These are phyloP conservation scores for Pharmacophagus antenor DNA, from an alignment of 2,888 invertebrate species.

Conservation along the genomic window DNA sequence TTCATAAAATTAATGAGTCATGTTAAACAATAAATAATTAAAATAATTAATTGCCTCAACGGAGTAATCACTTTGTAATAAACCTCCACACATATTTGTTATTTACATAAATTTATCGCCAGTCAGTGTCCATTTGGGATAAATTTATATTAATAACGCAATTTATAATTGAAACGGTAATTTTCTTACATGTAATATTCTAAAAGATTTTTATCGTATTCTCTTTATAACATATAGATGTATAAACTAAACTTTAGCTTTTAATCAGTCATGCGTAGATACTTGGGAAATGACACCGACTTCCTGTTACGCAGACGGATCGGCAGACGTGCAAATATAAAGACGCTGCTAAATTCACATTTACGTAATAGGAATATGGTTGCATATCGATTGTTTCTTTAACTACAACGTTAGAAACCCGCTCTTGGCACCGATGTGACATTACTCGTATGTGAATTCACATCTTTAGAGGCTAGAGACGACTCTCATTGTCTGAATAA, in stretches of 20 bases:
- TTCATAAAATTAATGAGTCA: no score
- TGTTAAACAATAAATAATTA: no score
- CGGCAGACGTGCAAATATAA: constrained; percentile 6
- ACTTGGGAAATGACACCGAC: constrained; percentile 37
- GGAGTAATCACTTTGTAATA: background rate
- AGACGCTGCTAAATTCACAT: background rate
- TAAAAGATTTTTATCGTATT: no score
- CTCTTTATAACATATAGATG: background rate
- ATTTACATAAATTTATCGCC: background rate
- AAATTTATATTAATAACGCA: background rate
- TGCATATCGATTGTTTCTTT: constrained; percentile 3
- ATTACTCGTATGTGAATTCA: constrained; percentile 32
- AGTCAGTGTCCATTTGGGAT: background rate
- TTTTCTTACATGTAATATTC: no score
- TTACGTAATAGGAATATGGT: background rate
- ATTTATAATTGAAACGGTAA: background rate
- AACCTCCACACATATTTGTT: background rate
- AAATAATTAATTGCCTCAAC: background rate
- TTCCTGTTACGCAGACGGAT: constrained; percentile 37
- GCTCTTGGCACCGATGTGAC: constrained; percentile 38
- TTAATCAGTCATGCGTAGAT: constrained; percentile 20
- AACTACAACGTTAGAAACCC: constrained; percentile 5
- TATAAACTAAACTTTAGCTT: constrained; percentile 9
- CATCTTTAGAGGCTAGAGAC: constrained; percentile 16
- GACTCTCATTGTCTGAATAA: constrained; percentile 18